These are phyloP conservation scores for Epistrophe eligans DNA, from an alignment of 2,888 invertebrate species.

Conservation along the genomic window DNA sequence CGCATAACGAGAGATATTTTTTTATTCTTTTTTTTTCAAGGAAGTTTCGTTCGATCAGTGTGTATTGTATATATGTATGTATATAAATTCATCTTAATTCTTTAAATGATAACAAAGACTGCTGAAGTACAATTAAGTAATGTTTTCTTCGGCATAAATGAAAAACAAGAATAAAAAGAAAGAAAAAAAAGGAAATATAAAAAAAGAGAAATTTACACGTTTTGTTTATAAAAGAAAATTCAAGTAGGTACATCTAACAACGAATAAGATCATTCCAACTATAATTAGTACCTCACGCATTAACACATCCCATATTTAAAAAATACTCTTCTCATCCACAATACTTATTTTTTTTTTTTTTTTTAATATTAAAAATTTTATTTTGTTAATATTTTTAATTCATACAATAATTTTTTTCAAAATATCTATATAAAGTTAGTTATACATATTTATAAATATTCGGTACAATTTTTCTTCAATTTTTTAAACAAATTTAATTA, in stretches of 20 bases:
- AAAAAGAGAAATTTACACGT: neutral
- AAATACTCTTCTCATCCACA: conserved; percentile 44
- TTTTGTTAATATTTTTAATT: conserved; percentile 62
- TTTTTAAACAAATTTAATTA: conserved; percentile 47
- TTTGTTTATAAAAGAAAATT: neutral
- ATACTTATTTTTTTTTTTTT: conserved; percentile 33
- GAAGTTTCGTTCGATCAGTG: conserved; percentile 31
- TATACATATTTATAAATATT: conserved; percentile 54
- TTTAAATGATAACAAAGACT: neutral
- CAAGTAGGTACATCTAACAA: conserved; percentile 20
- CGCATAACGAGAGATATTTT: conserved; percentile 65
- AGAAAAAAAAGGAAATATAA: neutral
- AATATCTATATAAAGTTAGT: conserved; percentile 71
- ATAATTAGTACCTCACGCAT: conserved; percentile 32
- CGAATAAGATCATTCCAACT: conserved; percentile 7
- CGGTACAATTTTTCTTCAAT: conserved; percentile 47
- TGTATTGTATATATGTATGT: neutral
- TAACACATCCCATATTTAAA: conserved; percentile 28
- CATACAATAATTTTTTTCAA: conserved; percentile 64
- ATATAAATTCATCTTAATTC: neutral
- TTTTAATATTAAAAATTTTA: conserved; percentile 28
- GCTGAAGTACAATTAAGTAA: neutral
- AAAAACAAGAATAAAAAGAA: neutral
- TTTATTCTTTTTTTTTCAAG: conserved; percentile 17
- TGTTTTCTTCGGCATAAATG: neutral